Percentiles rank a stretch among this genome's conserved stretches.
phyloP scores from a whole-genome alignment of 2,888 invertebrate species.

The Glaucopsyche alexis region DNA sequence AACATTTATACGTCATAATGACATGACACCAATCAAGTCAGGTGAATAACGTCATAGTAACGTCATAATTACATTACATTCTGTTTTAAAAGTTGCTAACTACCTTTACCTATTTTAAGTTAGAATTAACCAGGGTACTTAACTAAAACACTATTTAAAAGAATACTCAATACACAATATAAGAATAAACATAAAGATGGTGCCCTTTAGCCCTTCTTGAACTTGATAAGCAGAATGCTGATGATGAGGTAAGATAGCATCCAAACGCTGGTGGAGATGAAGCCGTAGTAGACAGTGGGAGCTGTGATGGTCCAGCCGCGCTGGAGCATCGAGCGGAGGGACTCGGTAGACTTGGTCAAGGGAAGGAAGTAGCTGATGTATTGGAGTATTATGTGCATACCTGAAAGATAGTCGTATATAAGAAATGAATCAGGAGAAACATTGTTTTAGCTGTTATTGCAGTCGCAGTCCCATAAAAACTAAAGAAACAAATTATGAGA shows the following conservation, averaged over 20 bases:
- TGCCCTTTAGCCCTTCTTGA: conserved; percentile 86
- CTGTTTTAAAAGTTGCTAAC: no score
- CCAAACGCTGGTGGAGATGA: conserved; percentile 89
- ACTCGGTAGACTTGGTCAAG: conserved; percentile 92
- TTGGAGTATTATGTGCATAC: conserved; percentile 87
- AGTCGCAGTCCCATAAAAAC: no score
- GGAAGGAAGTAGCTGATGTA: conserved; percentile 88
- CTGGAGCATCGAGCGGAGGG: conserved; percentile 90
- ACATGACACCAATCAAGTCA: no score
- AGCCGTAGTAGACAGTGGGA: conserved; percentile 89
- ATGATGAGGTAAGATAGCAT: conserved; percentile 86
- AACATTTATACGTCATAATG: no score
- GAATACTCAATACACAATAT: no score
- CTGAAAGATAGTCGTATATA: conserved; percentile 43
- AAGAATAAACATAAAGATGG: neutral
- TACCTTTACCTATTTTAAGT: no score
- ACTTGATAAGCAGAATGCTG: conserved; percentile 88
- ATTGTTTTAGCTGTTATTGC: no score
- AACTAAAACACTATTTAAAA: no score
- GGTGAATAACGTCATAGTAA: no score
- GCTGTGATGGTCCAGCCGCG: conserved; percentile 88
- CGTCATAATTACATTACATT: no score
- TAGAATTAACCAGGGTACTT: no score
- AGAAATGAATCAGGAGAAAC: neutral
- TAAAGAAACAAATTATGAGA: no score